Percentiles rank a stretch among this genome's conserved stretches.
Evolutionary conservation across 1,140 invertebrate genomes (phyloP).

Genomic region (Drosophila ambigua): DNA sequence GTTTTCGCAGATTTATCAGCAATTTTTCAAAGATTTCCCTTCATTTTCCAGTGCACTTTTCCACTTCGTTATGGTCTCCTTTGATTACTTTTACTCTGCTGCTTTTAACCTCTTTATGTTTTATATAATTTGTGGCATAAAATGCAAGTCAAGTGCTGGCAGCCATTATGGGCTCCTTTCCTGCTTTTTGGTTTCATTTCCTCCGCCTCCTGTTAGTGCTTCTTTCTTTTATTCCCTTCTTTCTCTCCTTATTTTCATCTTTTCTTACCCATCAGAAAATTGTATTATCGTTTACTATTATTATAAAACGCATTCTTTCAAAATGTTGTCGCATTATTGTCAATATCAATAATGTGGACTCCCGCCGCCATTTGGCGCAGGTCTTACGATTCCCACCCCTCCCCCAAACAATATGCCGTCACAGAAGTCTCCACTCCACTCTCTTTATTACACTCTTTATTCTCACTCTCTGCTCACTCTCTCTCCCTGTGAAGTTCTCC

Average conservation of each 20-base stretch:
- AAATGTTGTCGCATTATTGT: slow-evolving; percentile 56
- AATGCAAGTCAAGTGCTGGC: slow-evolving; percentile 40
- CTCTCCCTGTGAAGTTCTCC: too few relatives aligned
- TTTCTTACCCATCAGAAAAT: slow-evolving; percentile 14
- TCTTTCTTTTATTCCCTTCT: neutral
- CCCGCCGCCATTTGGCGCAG: slow-evolving; percentile 10
- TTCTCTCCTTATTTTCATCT: slow-evolving; percentile 16
- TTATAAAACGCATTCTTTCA: slow-evolving; percentile 28
- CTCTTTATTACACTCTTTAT: too few relatives aligned
- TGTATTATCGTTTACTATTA: slow-evolving; percentile 60
- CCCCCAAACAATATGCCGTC: slow-evolving; percentile 19
- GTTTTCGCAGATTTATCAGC: too few relatives aligned
- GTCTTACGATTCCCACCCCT: slow-evolving; percentile 3
- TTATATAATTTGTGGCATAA: slow-evolving; percentile 27
- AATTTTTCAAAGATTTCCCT: too few relatives aligned
- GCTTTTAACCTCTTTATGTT: slow-evolving; percentile 26
- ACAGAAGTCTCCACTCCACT: neutral
- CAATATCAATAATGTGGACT: slow-evolving; percentile 40
- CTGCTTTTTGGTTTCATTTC: slow-evolving; percentile 3
- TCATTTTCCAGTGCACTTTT: too few relatives aligned
- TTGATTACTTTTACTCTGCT: neutral
- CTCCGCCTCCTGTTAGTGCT: neutral
- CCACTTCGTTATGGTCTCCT: too few relatives aligned
- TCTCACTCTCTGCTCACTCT: too few relatives aligned
- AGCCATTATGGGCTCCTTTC: slow-evolving; percentile 15